Base-by-base conservation (phyloP, 2,888 invertebrate species). In the Xanthia icteritia region DNA sequence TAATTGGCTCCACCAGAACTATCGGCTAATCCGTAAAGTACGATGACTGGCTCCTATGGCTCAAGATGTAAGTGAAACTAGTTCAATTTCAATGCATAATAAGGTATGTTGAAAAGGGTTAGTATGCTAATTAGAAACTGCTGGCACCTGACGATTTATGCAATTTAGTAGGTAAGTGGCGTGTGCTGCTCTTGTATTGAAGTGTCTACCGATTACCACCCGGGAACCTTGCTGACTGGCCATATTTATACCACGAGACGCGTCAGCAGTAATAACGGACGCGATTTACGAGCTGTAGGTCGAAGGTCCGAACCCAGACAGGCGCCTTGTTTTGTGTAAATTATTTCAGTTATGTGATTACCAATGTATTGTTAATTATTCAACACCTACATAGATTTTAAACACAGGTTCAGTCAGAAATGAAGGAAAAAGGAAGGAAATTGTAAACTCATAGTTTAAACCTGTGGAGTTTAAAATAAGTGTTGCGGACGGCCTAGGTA, bases 51-150 rank as follows among this genome's bases (percentile, higher is more conserved):
- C 15, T 81, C 17, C 5, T 42, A 68, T 63, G 66, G 39, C 63
- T 75, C 60, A 81, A 70, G 82, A 63, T 64, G 23, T 15, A 48
- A 82, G 76, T 51, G 27, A 76, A 82, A 82, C 82, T 82, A 64
- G 82, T 82, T 85, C 61, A 65, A 82, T 76, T 82, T 82, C 85
- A 85, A 82, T 85, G 82, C 71, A 85, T 82, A 82, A 85, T 82
- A 75, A 82, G 76, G 63, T 71, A 17, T 75, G 71, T 82, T 83
- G 83, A 64, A 83, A 86, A 86, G 86, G 86, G 83, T 82, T 60
- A 82, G 72, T 82, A 83, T 86, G 83, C 77, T 82, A 83, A 86
- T 73, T 39, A 76, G 77, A 76, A 54, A 67, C 54, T 61, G 42
- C 54, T 48, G 31, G 58, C 69, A 82, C 58, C 39, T 72, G 27